Conservation (phyloP, 1,140 invertebrate genomes). For the Metaphire vulgaris region DNA sequence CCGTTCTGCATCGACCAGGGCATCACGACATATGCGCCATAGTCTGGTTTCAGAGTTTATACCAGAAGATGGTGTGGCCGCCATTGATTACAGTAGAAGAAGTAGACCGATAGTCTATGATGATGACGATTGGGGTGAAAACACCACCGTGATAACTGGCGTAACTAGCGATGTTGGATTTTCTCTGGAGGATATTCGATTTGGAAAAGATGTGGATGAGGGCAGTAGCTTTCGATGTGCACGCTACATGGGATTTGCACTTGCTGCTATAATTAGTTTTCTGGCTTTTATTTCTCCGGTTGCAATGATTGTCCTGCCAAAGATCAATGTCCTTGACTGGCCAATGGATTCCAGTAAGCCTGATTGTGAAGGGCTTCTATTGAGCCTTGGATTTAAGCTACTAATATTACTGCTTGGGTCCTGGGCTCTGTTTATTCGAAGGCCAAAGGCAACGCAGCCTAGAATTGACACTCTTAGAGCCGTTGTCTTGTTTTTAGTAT, state of each 20-base stretch:
- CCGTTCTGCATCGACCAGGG: conserved; percentile 24
- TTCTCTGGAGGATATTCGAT: conserved; percentile 74
- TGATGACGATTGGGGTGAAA: conserved; percentile 59
- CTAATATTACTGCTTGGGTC: conserved; percentile 80
- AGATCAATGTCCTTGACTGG: conserved; percentile 58
- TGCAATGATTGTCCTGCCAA: conserved; percentile 86
- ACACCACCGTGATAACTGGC: conserved; percentile 90
- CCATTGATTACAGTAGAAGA: conserved; percentile 24
- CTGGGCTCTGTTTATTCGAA: conserved; percentile 67
- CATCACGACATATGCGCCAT: conserved; percentile 33
- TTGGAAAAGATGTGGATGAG: conserved; percentile 47
- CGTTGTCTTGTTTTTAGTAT: conserved; percentile 76
- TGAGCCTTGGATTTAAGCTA: conserved; percentile 85
- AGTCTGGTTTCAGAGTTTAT: conserved; percentile 28
- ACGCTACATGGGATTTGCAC: conserved; percentile 58
- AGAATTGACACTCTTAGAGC: conserved; percentile 84
- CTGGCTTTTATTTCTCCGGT: conserved; percentile 83
- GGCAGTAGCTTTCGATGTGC: conserved; percentile 52
- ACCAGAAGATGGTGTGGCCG: conserved; percentile 35
- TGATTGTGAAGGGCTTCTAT: conserved; percentile 80
- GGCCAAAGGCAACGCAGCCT: conserved; percentile 70
- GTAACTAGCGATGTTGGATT: conserved; percentile 78
- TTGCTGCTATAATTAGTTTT: conserved; percentile 69
- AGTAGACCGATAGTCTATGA: conserved; percentile 40
- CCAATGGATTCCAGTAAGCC: conserved; percentile 61